phyloP scores from a whole-genome alignment of 1,140 invertebrate species.

The Orussus abietinus region DNA sequence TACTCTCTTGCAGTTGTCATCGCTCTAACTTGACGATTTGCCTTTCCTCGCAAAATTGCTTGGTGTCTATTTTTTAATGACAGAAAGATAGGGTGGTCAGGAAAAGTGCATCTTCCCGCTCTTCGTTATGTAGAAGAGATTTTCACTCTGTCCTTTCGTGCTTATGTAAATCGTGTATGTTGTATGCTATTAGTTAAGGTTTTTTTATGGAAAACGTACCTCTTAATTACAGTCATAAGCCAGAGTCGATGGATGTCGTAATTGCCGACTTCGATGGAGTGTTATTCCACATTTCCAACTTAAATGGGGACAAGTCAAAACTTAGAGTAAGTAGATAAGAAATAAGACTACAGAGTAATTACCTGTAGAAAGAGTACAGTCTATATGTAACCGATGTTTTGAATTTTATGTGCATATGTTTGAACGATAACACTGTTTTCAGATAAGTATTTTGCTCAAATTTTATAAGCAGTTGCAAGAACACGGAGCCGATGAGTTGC shows the following conservation, averaged over 20 bases:
- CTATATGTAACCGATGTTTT: too few species aligned
- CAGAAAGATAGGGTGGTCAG: too few species aligned
- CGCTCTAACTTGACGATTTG: too few species aligned
- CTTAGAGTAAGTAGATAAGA: conserved; percentile 75
- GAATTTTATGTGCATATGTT: not conserved
- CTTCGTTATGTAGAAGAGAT: too few species aligned
- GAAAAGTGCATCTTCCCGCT: too few species aligned
- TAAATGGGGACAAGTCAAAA: conserved; percentile 94
- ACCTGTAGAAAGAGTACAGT: too few species aligned
- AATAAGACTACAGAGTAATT: not conserved
- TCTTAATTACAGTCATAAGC: conserved; percentile 76
- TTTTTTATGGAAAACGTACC: conserved; percentile 10
- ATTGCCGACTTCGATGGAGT: conserved; percentile 99
- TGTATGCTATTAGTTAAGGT: not conserved
- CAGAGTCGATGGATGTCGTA: conserved; percentile 89
- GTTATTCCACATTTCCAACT: conserved; percentile 96
- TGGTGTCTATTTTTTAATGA: too few species aligned
- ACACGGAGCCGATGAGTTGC: conserved; percentile 94
- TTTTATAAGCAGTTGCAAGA: conserved; percentile 98
- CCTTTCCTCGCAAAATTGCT: too few species aligned
- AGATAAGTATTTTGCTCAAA: conserved; percentile 97
- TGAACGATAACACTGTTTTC: conserved; percentile 21
- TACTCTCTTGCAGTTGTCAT: too few species aligned
- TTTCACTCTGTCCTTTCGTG: too few species aligned
- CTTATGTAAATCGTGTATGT: too few species aligned